Base-by-base conservation (phyloP, 1,140 invertebrate genomes). In the Cotesia vestalis region DNA sequence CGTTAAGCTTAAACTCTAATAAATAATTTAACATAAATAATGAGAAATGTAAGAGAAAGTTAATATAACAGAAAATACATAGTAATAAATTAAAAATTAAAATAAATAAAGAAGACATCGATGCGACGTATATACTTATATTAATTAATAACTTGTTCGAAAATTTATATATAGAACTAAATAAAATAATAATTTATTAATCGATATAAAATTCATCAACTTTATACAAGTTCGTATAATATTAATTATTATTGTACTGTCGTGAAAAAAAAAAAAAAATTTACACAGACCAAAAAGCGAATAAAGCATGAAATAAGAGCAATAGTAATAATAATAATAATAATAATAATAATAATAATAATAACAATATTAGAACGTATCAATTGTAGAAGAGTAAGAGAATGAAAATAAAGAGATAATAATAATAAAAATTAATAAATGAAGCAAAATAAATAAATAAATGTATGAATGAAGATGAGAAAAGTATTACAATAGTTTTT, bases 1-100 rank as follows among this genome's bases (percentile, higher is more conserved):
- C 38, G 52, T 27, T 64, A 27, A 71, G 53, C 61, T 46, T 61
- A 71, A 14, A 51, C 59, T 34, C 51, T 35, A 63, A 68, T 68
- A 73, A 73, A 73, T 66, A 73, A 67, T 61, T 68, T 73, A 35
- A 51, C 46, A 59, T 60, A 68, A 73, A 67, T 66, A 66, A 51
- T 12, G 61, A 73, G 40, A 34, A 61, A 71, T 12, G 36, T 63
- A 27, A 14, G 38, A 20, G 40, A 46, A 46, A 46, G 40, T 46
- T 9, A 46, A 46, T 9, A 61, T 38, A 46, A 69, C 17, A 20
- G 53, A 52, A 67, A 73, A 74, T 60, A 71, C 73, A 64, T 20
- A 55, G 60, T 60, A 64, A 63, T 20, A 52, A 73, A 36, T n/a
- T n/a, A 57, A 46, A 46, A 46, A 36, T n/a, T n/a, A 52, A 6